Conservation (phyloP, 2,113 vertebrate species). For the Myiopsitta monachus region DNA sequence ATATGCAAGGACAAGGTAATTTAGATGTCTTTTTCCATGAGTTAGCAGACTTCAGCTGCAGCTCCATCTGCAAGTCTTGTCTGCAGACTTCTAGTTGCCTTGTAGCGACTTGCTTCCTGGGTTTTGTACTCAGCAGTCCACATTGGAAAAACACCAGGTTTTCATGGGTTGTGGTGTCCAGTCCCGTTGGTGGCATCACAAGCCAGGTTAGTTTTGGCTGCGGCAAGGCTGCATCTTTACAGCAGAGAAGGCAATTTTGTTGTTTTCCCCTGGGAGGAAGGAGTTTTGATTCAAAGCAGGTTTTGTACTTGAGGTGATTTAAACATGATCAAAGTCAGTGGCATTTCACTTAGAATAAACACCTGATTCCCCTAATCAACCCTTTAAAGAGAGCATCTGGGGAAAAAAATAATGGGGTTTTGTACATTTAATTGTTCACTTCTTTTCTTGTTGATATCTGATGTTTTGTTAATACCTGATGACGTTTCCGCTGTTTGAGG, state of each 20-base stretch:
- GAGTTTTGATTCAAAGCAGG: not conserved
- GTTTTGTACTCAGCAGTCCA: not conserved
- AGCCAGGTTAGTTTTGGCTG: not conserved
- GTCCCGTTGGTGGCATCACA: fast-evolving
- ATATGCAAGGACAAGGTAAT: not conserved
- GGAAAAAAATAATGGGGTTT: not conserved
- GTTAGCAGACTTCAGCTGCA: not conserved
- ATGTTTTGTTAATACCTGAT: not conserved
- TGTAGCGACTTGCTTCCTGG: not conserved
- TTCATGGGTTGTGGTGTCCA: not conserved
- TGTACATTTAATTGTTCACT: not conserved
- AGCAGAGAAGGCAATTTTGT: not conserved
- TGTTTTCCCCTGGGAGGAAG: not conserved
- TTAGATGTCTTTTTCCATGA: not conserved
- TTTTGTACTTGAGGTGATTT: not conserved
- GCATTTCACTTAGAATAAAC: not conserved
- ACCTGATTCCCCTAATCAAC: not conserved
- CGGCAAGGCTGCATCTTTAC: not conserved
- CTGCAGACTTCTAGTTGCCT: not conserved
- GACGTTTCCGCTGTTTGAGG: slow-evolving; percentile 18
- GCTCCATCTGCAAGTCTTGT: fast-evolving
- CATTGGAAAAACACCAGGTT: not conserved
- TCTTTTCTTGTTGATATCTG: not conserved
- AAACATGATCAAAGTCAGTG: not conserved
- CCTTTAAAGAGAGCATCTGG: not conserved